Percentiles rank a stretch among this genome's conserved stretches.
phyloP scores from a whole-genome alignment of 2,797 vertebrate species.

The Lacerta bilineata region DNA sequence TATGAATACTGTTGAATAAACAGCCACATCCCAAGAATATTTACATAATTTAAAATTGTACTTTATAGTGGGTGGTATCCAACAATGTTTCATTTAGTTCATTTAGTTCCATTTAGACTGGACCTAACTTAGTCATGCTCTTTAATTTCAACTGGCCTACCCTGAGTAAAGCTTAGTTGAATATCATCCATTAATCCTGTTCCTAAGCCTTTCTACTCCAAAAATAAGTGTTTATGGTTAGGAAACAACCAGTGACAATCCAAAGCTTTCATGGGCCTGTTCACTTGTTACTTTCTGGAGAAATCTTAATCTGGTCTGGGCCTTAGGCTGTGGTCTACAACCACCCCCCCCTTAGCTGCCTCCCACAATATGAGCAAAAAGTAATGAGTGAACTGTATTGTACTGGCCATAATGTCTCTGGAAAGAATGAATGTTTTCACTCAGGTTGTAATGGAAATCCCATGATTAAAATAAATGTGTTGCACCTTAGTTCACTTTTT shows the following conservation, averaged over 20 bases:
- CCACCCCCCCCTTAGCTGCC: not conserved
- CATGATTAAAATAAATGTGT: constrained; percentile 6
- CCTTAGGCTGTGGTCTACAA: not conserved
- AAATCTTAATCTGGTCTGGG: constrained; percentile 1
- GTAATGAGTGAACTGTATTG: not conserved
- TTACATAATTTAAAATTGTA: constrained; percentile 54
- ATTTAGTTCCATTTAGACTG: too few relatives aligned
- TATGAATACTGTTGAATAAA: constrained; percentile 57
- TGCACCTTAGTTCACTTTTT: not conserved
- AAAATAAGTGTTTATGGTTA: not conserved
- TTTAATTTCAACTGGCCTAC: too few relatives aligned
- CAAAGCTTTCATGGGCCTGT: not conserved
- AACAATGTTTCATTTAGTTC: too few relatives aligned
- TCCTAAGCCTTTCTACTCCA: not conserved
- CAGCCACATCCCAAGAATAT: constrained; percentile 62
- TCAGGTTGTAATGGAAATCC: not conserved
- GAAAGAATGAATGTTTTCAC: not conserved
- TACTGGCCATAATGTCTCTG: not conserved
- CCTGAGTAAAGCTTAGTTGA: too few relatives aligned
- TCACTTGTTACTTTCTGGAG: constrained; percentile 1
- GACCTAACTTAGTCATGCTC: too few relatives aligned
- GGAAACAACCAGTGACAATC: not conserved
- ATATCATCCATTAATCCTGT: not conserved
- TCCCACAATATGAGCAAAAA: not conserved
- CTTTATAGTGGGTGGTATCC: not conserved